Conservation (phyloP, 2,888 invertebrate genomes). For the Julus scanicus region DNA sequence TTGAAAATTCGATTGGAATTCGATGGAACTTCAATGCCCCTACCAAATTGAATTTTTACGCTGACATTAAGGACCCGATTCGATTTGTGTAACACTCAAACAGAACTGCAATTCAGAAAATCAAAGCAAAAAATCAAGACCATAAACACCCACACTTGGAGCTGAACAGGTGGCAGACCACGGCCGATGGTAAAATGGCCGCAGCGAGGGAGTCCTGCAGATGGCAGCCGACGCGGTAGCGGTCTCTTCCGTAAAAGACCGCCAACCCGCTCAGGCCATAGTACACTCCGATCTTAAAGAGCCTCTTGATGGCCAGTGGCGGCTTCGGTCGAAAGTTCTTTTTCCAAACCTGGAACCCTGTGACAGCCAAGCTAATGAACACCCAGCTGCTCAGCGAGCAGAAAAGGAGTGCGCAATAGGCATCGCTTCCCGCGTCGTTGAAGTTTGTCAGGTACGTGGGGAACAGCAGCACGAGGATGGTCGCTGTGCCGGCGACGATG, state of each 20-base stretch:
- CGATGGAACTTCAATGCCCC: too few relatives aligned
- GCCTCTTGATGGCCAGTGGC: constrained; percentile 66
- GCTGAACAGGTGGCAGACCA: constrained; percentile 56
- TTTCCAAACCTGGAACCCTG: constrained; percentile 48
- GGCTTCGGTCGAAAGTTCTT: constrained; percentile 58
- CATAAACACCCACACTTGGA: constrained; percentile 56
- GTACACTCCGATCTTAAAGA: constrained; percentile 67
- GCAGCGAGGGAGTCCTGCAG: constrained; percentile 72
- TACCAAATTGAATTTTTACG: too few relatives aligned
- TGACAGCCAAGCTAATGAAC: constrained; percentile 44
- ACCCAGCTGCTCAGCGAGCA: constrained; percentile 51
- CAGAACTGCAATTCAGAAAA: neutral
- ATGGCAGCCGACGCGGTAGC: constrained; percentile 72
- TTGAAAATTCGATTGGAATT: too few relatives aligned
- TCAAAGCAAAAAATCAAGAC: neutral
- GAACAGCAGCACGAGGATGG: constrained; percentile 47
- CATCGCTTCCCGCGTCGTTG: constrained; percentile 53
- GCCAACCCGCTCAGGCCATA: constrained; percentile 69
- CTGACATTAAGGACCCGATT: too few relatives aligned
- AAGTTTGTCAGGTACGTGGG: constrained; percentile 53
- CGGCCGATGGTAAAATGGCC: constrained; percentile 55
- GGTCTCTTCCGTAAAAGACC: constrained; percentile 69
- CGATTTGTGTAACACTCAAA: too few relatives aligned
- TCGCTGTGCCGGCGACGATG: constrained; percentile 30
- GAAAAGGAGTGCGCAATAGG: constrained; percentile 56